A percentile compares a stretch with the other conserved stretches of the same genome.
Conservation (phyloP, 1,140 invertebrate genomes). For the Drosophila rufa region DNA sequence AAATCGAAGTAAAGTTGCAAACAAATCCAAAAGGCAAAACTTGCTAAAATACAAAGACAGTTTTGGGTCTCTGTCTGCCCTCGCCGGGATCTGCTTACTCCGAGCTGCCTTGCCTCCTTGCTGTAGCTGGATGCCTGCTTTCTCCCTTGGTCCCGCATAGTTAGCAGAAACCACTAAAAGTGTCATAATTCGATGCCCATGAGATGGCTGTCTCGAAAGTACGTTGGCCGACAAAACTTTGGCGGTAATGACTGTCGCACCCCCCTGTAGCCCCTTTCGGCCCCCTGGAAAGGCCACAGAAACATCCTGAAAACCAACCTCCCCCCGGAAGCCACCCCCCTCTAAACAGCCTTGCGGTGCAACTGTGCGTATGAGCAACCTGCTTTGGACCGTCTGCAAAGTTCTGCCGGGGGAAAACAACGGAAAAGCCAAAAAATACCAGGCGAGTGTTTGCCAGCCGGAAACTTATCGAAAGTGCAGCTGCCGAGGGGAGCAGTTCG, state of each 20-base stretch:
- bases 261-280: neutral
- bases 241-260: slow-evolving; percentile 72
- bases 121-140: slow-evolving; percentile 4
- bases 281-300: neutral
- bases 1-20: slow-evolving; percentile 80
- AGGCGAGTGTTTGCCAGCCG: slow-evolving; percentile 37
- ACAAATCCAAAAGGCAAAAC: slow-evolving; percentile 67
- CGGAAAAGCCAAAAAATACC: slow-evolving; percentile 43
- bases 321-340: neutral
- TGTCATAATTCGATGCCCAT: slow-evolving; percentile 85
- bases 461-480: slow-evolving; percentile 51
- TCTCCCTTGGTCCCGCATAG: slow-evolving; percentile 44
- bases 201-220: slow-evolving; percentile 81
- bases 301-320: neutral
- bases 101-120: neutral
- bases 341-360: slow-evolving; percentile 21
- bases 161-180: slow-evolving; percentile 84
- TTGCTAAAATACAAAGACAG: slow-evolving; percentile 63
- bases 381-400: slow-evolving; percentile 39
- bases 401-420: slow-evolving; percentile 38
- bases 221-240: slow-evolving; percentile 76
- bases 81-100: slow-evolving; percentile 14
- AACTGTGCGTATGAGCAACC: slow-evolving; percentile 64
- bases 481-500: slow-evolving; percentile 5
- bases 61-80: slow-evolving; percentile 26